Percentiles rank a stretch among this genome's conserved stretches.
Evolutionary conservation across 2,888 invertebrate genomes (phyloP).

Genomic region (Bibio marci): DNA sequence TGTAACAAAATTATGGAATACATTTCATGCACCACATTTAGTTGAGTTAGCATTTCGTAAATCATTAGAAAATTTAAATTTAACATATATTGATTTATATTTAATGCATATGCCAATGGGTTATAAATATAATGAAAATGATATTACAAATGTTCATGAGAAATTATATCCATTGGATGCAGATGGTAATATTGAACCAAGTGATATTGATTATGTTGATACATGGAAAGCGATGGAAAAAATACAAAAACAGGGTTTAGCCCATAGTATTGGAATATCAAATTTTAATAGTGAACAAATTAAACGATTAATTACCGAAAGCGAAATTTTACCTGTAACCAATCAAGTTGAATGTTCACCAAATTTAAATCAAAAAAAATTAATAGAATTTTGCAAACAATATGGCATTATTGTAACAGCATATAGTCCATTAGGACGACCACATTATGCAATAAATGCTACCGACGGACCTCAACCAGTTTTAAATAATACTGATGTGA

Average conservation of each 20-base stretch:
- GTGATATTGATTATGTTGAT: constrained; percentile 45
- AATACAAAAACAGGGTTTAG: constrained; percentile 39
- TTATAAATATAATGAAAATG: constrained; percentile 13
- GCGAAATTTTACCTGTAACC: constrained; percentile 39
- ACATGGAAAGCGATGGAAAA: constrained; percentile 55
- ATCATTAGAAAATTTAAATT: constrained; percentile 31
- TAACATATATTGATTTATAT: constrained; percentile 21
- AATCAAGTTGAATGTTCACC: constrained; percentile 47
- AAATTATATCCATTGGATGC: constrained; percentile 2
- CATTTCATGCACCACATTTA: constrained; percentile 63
- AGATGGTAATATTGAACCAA: constrained; percentile 10
- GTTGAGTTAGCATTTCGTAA: constrained; percentile 51
- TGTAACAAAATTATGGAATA: constrained; percentile 65
- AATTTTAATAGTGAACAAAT: constrained; percentile 71
- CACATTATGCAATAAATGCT: constrained; percentile 52
- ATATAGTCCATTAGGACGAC: constrained; percentile 64
- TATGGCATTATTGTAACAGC: constrained; percentile 49
- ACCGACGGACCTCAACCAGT: constrained; percentile 34
- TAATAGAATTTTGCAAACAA: constrained; percentile 46
- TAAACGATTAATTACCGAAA: constrained; percentile 39
- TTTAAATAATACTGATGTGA: constrained; percentile 29
- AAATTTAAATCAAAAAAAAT: constrained; percentile 44
- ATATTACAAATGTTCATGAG: neutral
- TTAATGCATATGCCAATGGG: constrained; percentile 28
- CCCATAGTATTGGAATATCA: constrained; percentile 54